phyloP scores from a whole-genome alignment of 1,140 invertebrate genomes.

The Drosophila littoralis region DNA sequence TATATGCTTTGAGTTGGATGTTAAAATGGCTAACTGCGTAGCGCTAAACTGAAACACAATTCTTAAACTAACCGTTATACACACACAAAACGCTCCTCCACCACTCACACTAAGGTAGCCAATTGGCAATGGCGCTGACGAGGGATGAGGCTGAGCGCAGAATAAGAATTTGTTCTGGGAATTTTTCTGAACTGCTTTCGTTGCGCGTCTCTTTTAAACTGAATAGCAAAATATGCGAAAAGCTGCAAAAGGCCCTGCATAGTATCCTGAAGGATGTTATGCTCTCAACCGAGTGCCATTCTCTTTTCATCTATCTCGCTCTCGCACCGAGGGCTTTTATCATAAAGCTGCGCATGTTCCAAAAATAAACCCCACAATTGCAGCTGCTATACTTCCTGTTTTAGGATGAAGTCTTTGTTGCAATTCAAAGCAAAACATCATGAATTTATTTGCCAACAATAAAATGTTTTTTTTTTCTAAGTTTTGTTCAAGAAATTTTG shows the following conservation, averaged over 20 bases:
- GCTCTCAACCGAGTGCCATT: slow-evolving; percentile 35
- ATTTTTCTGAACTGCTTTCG: slow-evolving; percentile 66
- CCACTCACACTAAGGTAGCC: slow-evolving; percentile 30
- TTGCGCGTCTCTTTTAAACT: slow-evolving; percentile 72
- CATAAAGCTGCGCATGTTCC: slow-evolving; percentile 78
- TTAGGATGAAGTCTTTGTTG: slow-evolving; percentile 31
- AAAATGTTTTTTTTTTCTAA: slow-evolving; percentile 12
- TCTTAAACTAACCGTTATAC: slow-evolving; percentile 74
- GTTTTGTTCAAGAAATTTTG: slow-evolving; percentile 4
- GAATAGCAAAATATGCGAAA: slow-evolving; percentile 59
- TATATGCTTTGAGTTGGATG: neutral
- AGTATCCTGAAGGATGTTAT: slow-evolving; percentile 72
- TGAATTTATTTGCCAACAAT: slow-evolving; percentile 15
- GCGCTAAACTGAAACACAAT: slow-evolving; percentile 26
- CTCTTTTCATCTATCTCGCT: slow-evolving; percentile 2
- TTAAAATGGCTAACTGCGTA: slow-evolving; percentile 36
- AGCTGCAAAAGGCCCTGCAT: slow-evolving; percentile 68
- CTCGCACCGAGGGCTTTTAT: slow-evolving; percentile 43
- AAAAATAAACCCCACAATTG: slow-evolving; percentile 53
- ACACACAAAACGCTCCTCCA: slow-evolving; percentile 59
- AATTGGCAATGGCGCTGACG: slow-evolving; percentile 22
- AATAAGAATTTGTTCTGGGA: slow-evolving; percentile 23
- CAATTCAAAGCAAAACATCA: slow-evolving; percentile 21
- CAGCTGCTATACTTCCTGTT: slow-evolving; percentile 20
- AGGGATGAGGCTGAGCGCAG: slow-evolving; percentile 34